These are phyloP conservation scores for Pangasius djambal DNA, from an alignment of 2,797 vertebrate species.

Conservation along the genomic window DNA sequence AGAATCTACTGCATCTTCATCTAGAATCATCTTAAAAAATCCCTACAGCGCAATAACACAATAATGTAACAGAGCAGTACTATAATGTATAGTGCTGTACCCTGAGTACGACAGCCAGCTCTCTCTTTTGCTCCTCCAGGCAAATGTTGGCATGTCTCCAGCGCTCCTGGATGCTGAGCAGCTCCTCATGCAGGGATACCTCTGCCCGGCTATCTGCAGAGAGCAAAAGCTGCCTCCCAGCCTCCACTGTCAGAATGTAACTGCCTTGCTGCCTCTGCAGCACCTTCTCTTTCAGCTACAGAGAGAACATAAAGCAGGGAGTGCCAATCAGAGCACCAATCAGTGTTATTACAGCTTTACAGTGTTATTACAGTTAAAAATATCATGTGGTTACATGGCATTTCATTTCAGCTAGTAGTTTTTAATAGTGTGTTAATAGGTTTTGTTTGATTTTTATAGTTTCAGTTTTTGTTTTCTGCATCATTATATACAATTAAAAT, in stretches of 20 bases:
- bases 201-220: conserved; percentile 84
- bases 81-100: conserved; percentile 65
- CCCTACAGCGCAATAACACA: not conserved
- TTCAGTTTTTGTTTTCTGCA: not conserved
- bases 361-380: not conserved
- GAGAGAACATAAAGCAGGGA: conserved; percentile 53
- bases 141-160: conserved; percentile 84
- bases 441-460: not conserved
- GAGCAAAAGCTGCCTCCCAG: conserved; percentile 89
- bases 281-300: conserved; percentile 90
- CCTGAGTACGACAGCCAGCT: conserved; percentile 84
- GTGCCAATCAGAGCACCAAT: not conserved
- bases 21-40: not conserved
- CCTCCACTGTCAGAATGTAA: conserved; percentile 93
- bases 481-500: not conserved
- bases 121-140: conserved; percentile 89
- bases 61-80: not conserved
- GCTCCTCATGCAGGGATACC: conserved; percentile 84
- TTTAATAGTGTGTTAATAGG: not conserved
- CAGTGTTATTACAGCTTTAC: not conserved
- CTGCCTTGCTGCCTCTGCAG: conserved; percentile 92
- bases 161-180: conserved; percentile 89
- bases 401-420: not conserved
- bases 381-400: not conserved
- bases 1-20: not conserved